phyloP scores from a whole-genome alignment of 2,888 invertebrate genomes.

The Peribatodes rhomboidaria region DNA sequence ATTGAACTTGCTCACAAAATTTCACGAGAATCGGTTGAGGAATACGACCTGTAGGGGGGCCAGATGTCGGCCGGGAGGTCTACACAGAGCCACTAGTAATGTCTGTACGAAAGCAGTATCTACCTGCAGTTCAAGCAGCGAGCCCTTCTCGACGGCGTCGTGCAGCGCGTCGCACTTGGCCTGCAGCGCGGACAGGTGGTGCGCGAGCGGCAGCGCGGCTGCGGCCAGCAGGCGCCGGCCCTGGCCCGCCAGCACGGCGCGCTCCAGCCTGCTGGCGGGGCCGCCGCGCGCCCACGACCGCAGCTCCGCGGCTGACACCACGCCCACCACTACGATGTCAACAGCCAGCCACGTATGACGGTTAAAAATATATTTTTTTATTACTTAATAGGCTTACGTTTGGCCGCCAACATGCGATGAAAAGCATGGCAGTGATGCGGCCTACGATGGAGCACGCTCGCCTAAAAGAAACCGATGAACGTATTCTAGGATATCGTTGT shows the following conservation, averaged over 20 bases:
- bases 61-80: too few species aligned
- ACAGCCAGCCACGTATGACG: not conserved
- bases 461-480: too few species aligned
- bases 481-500: too few species aligned
- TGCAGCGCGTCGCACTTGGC: constrained; percentile 92
- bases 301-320: constrained; percentile 68
- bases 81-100: not conserved
- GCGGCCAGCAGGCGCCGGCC: constrained; percentile 74
- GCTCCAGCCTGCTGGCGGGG: constrained; percentile 75
- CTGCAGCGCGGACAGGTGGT: constrained; percentile 87
- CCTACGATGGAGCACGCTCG: too few species aligned
- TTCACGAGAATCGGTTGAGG: too few species aligned
- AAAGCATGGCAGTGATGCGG: too few species aligned
- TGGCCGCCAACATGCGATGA: too few species aligned
- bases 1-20: too few species aligned
- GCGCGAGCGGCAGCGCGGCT: constrained; percentile 65
- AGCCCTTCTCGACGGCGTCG: constrained; percentile 91
- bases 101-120: too few species aligned
- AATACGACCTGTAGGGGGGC: too few species aligned
- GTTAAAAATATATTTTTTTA: too few species aligned
- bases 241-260: constrained; percentile 78
- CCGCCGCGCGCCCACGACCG: constrained; percentile 77
- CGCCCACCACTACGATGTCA: constrained; percentile 64
- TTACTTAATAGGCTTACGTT: too few species aligned
- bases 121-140: constrained; percentile 89